Base-by-base conservation (phyloP, 2,113 vertebrate species). In the Rhinogobius similis region DNA sequence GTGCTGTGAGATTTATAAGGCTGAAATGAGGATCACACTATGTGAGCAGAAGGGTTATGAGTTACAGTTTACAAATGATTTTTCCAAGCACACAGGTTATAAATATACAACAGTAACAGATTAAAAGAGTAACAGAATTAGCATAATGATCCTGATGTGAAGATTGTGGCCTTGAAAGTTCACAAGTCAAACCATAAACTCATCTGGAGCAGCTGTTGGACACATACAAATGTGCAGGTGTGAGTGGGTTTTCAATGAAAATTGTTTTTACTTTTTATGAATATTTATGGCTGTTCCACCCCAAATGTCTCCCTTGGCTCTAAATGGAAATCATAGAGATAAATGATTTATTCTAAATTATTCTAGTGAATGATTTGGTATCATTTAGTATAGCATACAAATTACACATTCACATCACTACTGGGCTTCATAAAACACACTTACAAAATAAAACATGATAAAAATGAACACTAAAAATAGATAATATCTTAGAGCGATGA, bases 381-480 rank as follows among this genome's bases (percentile, higher is more conserved):
- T 56, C 24, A 20, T 70, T 65, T 41, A 14, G 9, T 27, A 55
- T 39, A 27, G 32, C 13, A 27, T 52, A 65, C 58, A 61, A 36
- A 61, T 61, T 36, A 61, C 29, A n/a, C 29, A 61, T 32, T 61
- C 41, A 65, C 32, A 55, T 4, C 44, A 12, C 38, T 32, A 52
- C 8, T 29, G 21, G 63, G 1, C 61, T 43, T 24, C 24, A 16
- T 23, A 5, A 26, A 18, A 64, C 43, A 56, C 8, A 48, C 24
- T 53, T 64, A 21, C 32, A 41, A 66, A 52, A 20, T 21, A 46
- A n/a, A 36, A 61, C 26, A 61, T 38, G 29, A 61, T 38, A 52
- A 73, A n/a, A 77, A 65, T 56, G 9, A 62, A 79, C 75, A 39
- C 73, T 72, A 55, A 44, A 62, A 48, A 41, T 52, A 68, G 62